Conservation (phyloP, 2,888 invertebrate genomes). For the Meghimatium bilineatum region DNA sequence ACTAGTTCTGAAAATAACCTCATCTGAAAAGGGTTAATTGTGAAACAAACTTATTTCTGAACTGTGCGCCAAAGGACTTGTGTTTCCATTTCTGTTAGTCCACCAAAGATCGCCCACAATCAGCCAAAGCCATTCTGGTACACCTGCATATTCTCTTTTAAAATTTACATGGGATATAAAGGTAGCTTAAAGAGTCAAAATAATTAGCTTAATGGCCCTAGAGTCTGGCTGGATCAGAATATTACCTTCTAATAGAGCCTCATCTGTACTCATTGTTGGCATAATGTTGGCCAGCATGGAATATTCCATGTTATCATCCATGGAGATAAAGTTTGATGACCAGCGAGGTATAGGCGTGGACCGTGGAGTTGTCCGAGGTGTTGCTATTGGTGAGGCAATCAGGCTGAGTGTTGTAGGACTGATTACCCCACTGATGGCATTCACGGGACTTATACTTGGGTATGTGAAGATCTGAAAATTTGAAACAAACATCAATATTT, state of each 20-base stretch:
- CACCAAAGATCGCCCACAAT: too few relatives aligned
- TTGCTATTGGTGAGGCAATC: slow-evolving; percentile 84
- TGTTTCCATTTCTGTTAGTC: too few relatives aligned
- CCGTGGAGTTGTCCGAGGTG: slow-evolving; percentile 85
- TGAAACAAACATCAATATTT: neutral
- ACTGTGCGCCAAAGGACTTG: too few relatives aligned
- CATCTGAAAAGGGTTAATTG: too few relatives aligned
- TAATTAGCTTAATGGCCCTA: too few relatives aligned
- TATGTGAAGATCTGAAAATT: slow-evolving; percentile 81
- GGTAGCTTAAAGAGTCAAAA: too few relatives aligned
- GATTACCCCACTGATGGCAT: slow-evolving; percentile 88
- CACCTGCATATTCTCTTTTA: too few relatives aligned
- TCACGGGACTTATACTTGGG: slow-evolving; percentile 89
- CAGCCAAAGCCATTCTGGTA: too few relatives aligned
- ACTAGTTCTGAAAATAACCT: too few relatives aligned
- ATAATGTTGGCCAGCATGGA: slow-evolving; percentile 87
- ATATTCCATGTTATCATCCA: slow-evolving; percentile 92
- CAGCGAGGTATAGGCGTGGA: slow-evolving; percentile 83
- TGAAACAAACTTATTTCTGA: too few relatives aligned
- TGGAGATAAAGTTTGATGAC: slow-evolving; percentile 90
- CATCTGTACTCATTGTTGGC: slow-evolving; percentile 79
- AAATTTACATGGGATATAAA: too few relatives aligned
- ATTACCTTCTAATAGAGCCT: slow-evolving; percentile 81
- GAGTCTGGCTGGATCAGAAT: too few relatives aligned
- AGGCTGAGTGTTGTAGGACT: slow-evolving; percentile 91